Evolutionary conservation across 2,113 vertebrate species (phyloP), one percentile per base, ranked within the genome.

Genomic region (Anas platyrhynchos): DNA sequence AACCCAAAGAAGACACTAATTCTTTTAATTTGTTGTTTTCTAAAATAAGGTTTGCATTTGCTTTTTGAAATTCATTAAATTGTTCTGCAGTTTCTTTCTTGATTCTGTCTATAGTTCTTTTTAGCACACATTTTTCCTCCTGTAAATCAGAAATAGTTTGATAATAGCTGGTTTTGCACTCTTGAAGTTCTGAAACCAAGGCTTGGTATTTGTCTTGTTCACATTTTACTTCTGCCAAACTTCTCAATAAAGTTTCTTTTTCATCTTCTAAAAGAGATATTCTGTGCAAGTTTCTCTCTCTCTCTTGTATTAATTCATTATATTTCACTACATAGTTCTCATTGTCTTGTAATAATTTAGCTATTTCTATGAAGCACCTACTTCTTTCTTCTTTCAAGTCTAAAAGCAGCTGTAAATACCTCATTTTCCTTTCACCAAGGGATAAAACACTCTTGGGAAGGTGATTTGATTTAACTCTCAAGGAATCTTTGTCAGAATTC

Each of bases 331-430:
- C 26, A 48, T 96, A 87, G 18, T 88, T 79, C 52, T 97, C 94
- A 9, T 73, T 97, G 55, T 97, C 96, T 52, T 76, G 83, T 50
- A 93, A 52, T 36, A 98, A 95, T 52, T 36, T 59, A 91, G 95
- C 84, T 22, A 97, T 98, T 55, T 96, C 97, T 48, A 94, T 97
- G 25, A 98, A 94, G 68, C 96, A 95, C 7, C 86, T 94, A 61
- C 95, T 97, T 17, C 97, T 98, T 91, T 99, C 98, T 85, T 89
- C 95, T 95, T 98, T 95, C 69, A 98, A 91, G 46, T 95, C 93
- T 59, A 96, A 92, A n/a, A 96, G 38, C 38, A 98, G 52, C 63
- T 94, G 94, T 6, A 76, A 86, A 54, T 74, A 89, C 2, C 56
- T 75, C 3, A 9, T 65, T 66, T 93, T 77, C 21, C 61, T 80